Base-by-base conservation (phyloP, 2,888 invertebrate species). In the Aquatica leii region DNA sequence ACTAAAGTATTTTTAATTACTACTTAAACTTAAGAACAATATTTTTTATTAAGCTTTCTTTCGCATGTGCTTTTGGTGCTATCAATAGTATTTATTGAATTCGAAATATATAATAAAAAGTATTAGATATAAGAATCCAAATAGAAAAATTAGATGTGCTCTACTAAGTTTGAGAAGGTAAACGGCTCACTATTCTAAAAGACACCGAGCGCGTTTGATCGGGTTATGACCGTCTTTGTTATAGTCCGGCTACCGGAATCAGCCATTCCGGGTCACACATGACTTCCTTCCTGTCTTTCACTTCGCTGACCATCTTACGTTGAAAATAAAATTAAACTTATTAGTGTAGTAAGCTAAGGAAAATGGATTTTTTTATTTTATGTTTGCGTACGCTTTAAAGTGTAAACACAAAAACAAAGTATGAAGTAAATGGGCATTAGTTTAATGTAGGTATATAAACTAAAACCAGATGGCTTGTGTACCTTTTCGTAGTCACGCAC, bases 211-310 rank as follows among this genome's bases (percentile, higher is more conserved):
- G 53, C 59, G 59, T 54, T 55, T 62, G 58, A 65, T 62, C 43
- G 59, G 51, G 62, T 65, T 65, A 65, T 59, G 65, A 56, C 55
- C 34, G 50, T 62, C 66, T 68, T 68, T 68, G 68, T 68, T 64
- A 63, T 57, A 59, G 60, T 46, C 58, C 59, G 60, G 58, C 66
- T 66, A 63, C 68, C 72, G 73, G 73, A 73, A 72, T 69, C 72
- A 61, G 69, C 72, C 72, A 72, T 73, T 71, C 69, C 71, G 59
- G 70, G 71, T 71, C 71, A 73, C 72, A 72, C 72, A 70, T 70
- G 69, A 70, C 68, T 71, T 68, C 67, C 61, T 61, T 52, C 21
- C 56, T 49, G 18, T 57, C 17, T 58, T 49, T 55, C 50, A 53
- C 62, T 52, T 57, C 62, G 40, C 48, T 37, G 35, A 24, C 20